These are phyloP conservation scores for Tautogolabrus adspersus DNA, from an alignment of 2,113 vertebrate genomes.

Conservation along the genomic window DNA sequence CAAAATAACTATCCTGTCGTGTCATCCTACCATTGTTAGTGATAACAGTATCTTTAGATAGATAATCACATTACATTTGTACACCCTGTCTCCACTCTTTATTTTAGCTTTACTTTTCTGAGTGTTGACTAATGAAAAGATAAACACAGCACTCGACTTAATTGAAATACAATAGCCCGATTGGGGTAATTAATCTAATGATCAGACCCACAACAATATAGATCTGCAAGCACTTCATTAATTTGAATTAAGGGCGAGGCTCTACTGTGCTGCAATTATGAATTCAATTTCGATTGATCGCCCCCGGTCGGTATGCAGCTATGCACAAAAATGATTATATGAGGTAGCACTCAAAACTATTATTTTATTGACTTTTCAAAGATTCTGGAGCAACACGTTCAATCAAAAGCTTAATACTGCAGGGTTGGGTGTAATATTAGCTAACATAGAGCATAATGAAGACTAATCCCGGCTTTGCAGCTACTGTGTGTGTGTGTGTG, in stretches of 20 bases:
- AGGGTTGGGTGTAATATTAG: background rate
- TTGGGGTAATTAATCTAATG: constrained; percentile 80
- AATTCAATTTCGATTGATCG: constrained; percentile 80
- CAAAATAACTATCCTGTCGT: background rate
- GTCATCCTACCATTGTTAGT: background rate
- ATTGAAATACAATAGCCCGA: constrained; percentile 77
- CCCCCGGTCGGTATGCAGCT: constrained; percentile 43
- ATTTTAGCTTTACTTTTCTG: constrained; percentile 31
- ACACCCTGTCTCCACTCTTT: constrained; percentile 4
- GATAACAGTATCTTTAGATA: background rate
- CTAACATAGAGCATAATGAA: background rate
- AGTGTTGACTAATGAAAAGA: constrained; percentile 64
- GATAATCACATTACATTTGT: background rate
- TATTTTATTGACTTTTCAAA: constrained; percentile 20
- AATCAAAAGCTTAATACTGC: background rate
- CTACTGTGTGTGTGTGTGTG: no score
- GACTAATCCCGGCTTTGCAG: background rate
- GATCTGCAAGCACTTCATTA: constrained; percentile 80
- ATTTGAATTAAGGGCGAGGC: constrained; percentile 75
- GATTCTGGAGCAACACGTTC: constrained; percentile 4
- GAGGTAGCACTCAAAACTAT: constrained; percentile 4
- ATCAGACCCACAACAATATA: constrained; percentile 73
- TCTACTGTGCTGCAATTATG: constrained; percentile 70
- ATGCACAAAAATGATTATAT: constrained; percentile 30
- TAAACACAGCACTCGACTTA: constrained; percentile 62